Evolutionary conservation across 2,113 vertebrate genomes (phyloP), one percentile per base, ranked within the genome.

Genomic region (Myiopsitta monachus): DNA sequence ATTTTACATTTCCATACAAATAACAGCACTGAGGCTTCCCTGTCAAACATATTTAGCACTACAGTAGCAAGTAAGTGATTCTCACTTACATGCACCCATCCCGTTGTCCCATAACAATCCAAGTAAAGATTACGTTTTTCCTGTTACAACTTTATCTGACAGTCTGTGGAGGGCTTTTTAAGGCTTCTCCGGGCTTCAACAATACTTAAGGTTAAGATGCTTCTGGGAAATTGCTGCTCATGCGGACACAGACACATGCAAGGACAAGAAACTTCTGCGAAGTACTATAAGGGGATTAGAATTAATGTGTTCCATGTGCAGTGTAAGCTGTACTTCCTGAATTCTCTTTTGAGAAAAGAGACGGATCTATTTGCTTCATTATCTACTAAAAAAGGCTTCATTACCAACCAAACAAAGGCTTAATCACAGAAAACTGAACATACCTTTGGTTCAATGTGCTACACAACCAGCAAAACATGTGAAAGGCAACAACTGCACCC

Each of bases 291-390:
- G 19, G 63, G 33, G 59, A 77, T 94, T 91, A 94, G 39, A 75
- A 97, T 94, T 95, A 95, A 96, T 92, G 73, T 43, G 41, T 94
- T 96, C 92, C 96, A 96, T 67, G 87, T 94, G 94, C 77, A 62
- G 28, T 57, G 14, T 90, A 93, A 95, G 44, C 73, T 92, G 69
- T 67, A 91, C 77, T 96, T 96, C 96, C 94, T 69, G 86, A 82
- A 92, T 79, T 88, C 62, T 94, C 69, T 83, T 85, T 87, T 85
- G 94, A 63, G 57, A 49, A 51, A 90, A 79, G 52, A 89, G 66
- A 85, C 80, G 36, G 88, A 94, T 76, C 90, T 81, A 74, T 87
- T 79, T 94, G 44, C 59, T 95, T 73, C 63, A 67, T 82, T 89
- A 91, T 54, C 57, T 79, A 88, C 76, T 76, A 67, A 90, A 91